Conservation (phyloP, 2,888 invertebrate species). For the Volucella zonaria region DNA sequence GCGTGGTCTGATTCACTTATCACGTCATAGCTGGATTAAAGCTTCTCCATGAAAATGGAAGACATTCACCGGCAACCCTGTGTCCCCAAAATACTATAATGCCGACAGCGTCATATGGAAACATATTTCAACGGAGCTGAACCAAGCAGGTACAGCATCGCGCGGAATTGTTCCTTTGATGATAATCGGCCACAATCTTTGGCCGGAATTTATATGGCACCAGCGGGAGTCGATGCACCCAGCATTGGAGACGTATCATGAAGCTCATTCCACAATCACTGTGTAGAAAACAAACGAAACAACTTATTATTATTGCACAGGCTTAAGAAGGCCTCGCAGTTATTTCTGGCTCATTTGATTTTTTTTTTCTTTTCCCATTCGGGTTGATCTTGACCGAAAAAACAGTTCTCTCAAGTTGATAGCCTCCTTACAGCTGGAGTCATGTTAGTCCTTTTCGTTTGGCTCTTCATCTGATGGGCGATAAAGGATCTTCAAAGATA, state of each 20-base stretch:
- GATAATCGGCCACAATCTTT: no score
- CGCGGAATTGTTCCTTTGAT: not conserved
- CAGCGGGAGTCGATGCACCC: not conserved
- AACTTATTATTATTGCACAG: no score
- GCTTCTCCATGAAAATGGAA: conserved; percentile 6
- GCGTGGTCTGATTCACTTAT: conserved; percentile 5
- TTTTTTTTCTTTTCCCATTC: no score
- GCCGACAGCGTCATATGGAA: not conserved
- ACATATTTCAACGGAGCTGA: conserved; percentile 2
- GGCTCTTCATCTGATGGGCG: not conserved
- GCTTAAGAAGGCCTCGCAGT: no score
- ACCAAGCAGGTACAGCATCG: not conserved
- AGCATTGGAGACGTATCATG: no score
- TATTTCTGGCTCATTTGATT: no score
- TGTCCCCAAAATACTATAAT: no score
- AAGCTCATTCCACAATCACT: no score
- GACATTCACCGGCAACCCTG: conserved; percentile 20
- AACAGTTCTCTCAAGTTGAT: no score
- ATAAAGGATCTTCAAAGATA: not conserved
- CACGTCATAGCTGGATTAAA: conserved; percentile 13
- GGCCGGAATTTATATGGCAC: not conserved
- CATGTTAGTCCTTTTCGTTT: no score
- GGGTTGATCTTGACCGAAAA: no score
- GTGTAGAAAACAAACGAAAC: not conserved
- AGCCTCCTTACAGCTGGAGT: no score